phyloP scores from a whole-genome alignment of 2,888 invertebrate species.

The Labia minor region DNA sequence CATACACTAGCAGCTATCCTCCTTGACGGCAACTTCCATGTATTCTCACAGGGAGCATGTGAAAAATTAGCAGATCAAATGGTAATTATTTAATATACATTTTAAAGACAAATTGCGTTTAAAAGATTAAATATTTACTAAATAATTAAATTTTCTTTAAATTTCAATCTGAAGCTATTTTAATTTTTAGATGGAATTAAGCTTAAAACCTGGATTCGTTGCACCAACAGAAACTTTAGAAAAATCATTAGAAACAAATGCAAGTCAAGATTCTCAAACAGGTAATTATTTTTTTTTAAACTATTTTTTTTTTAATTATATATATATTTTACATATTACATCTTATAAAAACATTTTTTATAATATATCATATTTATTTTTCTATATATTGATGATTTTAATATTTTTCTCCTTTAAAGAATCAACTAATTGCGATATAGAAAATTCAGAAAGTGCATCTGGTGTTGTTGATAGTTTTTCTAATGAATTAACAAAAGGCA shows the following conservation, averaged over 20 bases:
- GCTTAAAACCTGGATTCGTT: conserved; percentile 26
- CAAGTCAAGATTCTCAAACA: conserved; percentile 15
- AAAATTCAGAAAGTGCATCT: neutral
- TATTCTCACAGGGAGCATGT: conserved; percentile 57
- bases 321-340: too few species aligned
- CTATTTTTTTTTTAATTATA: neutral
- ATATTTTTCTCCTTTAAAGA: neutral
- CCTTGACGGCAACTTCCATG: conserved; percentile 65
- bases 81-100: neutral
- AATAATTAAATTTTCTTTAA: neutral
- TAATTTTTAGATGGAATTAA: conserved; percentile 20
- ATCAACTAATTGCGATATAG: neutral
- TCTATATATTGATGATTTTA: too few species aligned
- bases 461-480: conserved; percentile 17
- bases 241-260: conserved; percentile 53
- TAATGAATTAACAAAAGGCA: conserved; percentile 33
- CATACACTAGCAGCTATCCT: conserved; percentile 84
- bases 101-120: too few species aligned
- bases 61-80: conserved; percentile 43
- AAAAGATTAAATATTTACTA: too few species aligned
- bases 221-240: conserved; percentile 64
- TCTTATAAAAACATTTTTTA: too few species aligned
- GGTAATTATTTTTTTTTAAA: neutral
- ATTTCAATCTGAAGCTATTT: neutral
- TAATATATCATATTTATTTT: too few species aligned